Conservation (phyloP, 2,888 invertebrate species). For the Lapara coniferarum region DNA sequence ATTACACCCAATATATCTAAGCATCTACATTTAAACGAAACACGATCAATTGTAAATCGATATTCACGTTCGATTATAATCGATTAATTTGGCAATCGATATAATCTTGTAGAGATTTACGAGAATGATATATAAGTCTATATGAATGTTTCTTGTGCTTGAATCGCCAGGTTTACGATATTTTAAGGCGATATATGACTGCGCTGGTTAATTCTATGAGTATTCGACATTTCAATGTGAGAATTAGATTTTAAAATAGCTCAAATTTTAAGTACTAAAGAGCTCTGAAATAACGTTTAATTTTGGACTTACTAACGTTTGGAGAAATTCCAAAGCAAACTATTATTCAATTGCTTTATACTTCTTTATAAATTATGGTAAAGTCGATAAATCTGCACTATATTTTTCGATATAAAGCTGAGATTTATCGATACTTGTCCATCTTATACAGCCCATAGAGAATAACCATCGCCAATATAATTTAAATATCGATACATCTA, state of each 20-base stretch:
- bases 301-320: no score
- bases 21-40: neutral
- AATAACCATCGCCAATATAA: slow-evolving; percentile 5
- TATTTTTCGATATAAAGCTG: neutral
- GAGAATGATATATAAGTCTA: neutral
- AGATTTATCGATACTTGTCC: neutral
- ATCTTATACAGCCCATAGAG: neutral
- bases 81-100: neutral
- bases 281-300: no score
- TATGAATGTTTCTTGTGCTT: neutral
- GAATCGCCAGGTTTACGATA: neutral
- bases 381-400: no score
- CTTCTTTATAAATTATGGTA: no score
- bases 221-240: neutral
- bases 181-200: neutral
- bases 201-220: neutral
- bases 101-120: neutral
- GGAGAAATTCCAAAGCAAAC: no score
- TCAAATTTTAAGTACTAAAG: neutral
- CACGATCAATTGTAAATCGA: no score
- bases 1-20: slow-evolving; percentile 1
- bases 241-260: neutral
- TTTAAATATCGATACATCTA: slow-evolving; percentile 2
- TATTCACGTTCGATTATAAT: neutral
- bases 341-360: no score